Evolutionary conservation across 2,797 vertebrate species (phyloP).

Genomic region (Myotis findleyi): DNA sequence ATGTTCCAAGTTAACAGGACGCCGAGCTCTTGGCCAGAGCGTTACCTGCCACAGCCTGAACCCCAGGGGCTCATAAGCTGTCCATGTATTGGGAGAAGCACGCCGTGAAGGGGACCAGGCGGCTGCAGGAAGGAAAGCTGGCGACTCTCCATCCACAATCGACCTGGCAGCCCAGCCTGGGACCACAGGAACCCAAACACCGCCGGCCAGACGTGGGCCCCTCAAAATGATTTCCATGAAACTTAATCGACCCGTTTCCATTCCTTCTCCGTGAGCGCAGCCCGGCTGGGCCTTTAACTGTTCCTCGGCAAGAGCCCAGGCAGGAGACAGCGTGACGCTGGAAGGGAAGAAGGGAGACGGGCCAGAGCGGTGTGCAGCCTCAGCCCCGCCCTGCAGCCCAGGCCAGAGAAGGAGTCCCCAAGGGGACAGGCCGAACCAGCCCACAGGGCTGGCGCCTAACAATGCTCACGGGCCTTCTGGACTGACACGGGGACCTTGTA

Average conservation of each 20-base stretch:
- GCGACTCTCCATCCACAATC: conserved; percentile 1
- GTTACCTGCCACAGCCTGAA: conserved; percentile 18
- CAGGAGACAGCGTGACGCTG: not conserved
- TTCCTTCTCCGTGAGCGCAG: conserved; percentile 29
- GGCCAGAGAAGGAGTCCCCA: not conserved
- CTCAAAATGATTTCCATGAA: conserved; percentile 66
- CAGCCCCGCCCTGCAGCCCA: not conserved
- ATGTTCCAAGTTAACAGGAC: not conserved
- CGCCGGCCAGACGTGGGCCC: conserved; percentile 18
- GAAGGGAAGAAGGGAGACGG: not conserved
- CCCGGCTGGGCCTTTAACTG: not conserved
- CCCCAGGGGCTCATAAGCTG: not conserved
- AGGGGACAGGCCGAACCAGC: accelerated
- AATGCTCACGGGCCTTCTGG: accelerated
- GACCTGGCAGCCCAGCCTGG: conserved; percentile 7
- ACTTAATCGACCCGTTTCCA: conserved; percentile 70
- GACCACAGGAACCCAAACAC: conserved; percentile 56
- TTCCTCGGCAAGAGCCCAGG: not conserved
- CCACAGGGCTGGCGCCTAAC: accelerated
- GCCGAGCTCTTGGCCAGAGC: not conserved
- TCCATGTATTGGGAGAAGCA: not conserved
- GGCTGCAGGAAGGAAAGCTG: conserved; percentile 29
- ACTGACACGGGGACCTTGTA: accelerated
- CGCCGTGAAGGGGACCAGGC: not conserved
- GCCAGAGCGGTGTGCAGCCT: not conserved